Conservation (phyloP, 2,797 vertebrate species). For the Vipera latastei region DNA sequence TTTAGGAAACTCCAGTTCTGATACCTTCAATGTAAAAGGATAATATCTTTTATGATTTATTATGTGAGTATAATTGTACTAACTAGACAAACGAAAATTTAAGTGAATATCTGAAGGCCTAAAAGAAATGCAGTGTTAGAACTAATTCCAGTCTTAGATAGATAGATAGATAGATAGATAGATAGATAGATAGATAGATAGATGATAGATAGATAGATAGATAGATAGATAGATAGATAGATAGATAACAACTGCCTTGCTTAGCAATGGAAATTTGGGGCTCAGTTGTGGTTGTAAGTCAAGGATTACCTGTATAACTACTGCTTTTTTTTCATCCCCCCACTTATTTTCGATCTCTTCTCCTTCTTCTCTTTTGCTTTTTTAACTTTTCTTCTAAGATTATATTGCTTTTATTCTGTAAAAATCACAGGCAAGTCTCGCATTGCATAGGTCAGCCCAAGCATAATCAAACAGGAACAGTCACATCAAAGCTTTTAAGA, state of each 20-base stretch:
- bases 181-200: not conserved
- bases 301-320: not conserved
- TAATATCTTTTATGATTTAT: not conserved
- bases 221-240: not conserved
- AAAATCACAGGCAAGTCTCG: not conserved
- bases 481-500: not conserved
- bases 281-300: no score
- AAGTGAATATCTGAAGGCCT: not conserved
- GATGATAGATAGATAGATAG: not conserved
- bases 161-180: no score
- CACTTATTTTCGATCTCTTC: not conserved
- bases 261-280: no score
- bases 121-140: not conserved
- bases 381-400: not conserved
- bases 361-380: not conserved
- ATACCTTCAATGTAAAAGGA: conserved; percentile 72
- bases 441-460: not conserved
- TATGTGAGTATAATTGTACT: not conserved
- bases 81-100: not conserved
- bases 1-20: conserved; percentile 84
- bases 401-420: not conserved
- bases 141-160: not conserved
- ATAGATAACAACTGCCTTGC: not conserved
- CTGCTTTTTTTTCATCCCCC: not conserved
- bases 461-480: not conserved